phyloP scores from a whole-genome alignment of 2,113 vertebrate genomes.

The Sceloporus undulatus region DNA sequence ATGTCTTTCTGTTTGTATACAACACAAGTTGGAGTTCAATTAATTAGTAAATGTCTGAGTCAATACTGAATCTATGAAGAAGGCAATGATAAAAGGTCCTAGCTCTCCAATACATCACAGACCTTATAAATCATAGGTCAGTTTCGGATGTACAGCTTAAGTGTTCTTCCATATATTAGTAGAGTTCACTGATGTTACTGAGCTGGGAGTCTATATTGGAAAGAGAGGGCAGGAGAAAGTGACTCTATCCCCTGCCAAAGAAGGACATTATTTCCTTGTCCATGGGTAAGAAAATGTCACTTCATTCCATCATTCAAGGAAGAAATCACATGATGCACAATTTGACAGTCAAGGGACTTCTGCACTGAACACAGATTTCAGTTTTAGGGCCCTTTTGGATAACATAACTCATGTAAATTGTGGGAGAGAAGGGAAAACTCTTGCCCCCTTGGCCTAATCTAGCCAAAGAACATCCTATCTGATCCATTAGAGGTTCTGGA shows the following conservation, averaged over 20 bases:
- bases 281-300: not conserved
- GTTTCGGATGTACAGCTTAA: not conserved
- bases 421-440: no score
- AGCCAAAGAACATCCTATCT: no score
- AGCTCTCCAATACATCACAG: conserved; percentile 15
- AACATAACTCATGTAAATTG: no score
- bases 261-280: not conserved
- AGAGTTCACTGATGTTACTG: not conserved
- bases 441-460: no score
- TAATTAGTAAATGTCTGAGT: conserved; percentile 12
- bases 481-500: no score
- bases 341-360: not conserved
- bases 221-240: not conserved
- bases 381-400: no score
- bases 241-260: not conserved
- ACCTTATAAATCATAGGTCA: conserved; percentile 16
- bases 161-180: not conserved
- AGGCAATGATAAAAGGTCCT: not conserved
- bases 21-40: not conserved
- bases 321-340: not conserved
- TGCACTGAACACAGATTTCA: no score
- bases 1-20: not conserved
- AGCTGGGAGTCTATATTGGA: not conserved
- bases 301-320: not conserved
- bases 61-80: conserved; percentile 20